phyloP scores from a whole-genome alignment of 2,113 vertebrate genomes.

The Hippopotamus amphibius region DNA sequence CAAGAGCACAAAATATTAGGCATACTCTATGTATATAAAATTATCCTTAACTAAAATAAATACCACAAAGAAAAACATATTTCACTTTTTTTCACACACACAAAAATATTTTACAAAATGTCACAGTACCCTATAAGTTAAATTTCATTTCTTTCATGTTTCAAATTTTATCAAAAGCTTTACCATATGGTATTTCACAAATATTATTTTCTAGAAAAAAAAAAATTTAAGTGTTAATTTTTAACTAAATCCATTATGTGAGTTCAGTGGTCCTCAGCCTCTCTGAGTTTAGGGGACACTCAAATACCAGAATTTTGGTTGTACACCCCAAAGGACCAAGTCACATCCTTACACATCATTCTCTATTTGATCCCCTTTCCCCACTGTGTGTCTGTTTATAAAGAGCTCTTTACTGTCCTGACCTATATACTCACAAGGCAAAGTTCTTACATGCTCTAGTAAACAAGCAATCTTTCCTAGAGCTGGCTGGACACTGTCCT shows the following conservation, averaged over 20 bases:
- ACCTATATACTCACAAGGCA: conserved; percentile 60
- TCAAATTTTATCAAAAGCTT: conserved; percentile 41
- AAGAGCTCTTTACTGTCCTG: not conserved
- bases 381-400: not conserved
- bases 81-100: not conserved
- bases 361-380: not conserved
- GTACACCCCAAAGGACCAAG: not conserved
- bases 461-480: not conserved
- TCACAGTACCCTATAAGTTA: not conserved
- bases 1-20: conserved; percentile 43
- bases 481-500: not conserved
- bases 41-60: conserved; percentile 37
- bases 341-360: not conserved
- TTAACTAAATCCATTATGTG: not conserved
- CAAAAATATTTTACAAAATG: not conserved
- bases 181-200: not conserved
- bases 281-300: not conserved
- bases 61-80: conserved; percentile 30
- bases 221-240: not conserved
- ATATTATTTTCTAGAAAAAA: conserved; percentile 9
- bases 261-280: not conserved
- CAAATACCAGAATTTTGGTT: conserved; percentile 1
- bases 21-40: not conserved
- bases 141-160: conserved; percentile 47
- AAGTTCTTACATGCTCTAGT: not conserved